Conservation (phyloP, 2,797 vertebrate genomes). For the Halcyon leucocephala region DNA sequence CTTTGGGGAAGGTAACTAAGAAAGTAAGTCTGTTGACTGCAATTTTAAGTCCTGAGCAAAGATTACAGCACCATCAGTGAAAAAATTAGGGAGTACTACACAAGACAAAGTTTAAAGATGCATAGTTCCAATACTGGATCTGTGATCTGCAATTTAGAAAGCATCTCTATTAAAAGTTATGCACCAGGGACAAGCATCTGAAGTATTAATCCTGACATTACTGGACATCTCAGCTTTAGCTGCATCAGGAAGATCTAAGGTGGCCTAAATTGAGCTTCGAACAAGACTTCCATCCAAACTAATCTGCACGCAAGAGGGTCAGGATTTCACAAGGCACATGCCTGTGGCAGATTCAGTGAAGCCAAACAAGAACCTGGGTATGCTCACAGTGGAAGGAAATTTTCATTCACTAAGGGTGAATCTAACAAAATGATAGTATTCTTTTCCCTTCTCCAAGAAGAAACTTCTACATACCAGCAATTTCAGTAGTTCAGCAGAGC, state of each 20-base stretch:
- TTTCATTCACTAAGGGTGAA: not conserved
- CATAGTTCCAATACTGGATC: not conserved
- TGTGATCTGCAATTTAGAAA: not conserved
- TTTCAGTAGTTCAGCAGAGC: not conserved
- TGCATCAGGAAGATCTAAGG: not conserved
- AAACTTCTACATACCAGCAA: not conserved
- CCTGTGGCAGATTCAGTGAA: not conserved
- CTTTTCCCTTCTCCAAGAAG: not conserved
- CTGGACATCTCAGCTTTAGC: not conserved
- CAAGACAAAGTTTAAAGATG: not conserved
- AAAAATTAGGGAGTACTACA: not conserved
- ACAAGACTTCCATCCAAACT: not conserved
- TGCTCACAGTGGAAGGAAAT: not conserved
- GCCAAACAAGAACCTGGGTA: not conserved
- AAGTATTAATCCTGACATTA: not conserved
- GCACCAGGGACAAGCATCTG: not conserved
- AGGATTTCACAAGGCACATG: not conserved
- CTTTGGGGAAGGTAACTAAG: not conserved
- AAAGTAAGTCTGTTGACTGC: not conserved
- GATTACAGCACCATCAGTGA: not conserved
- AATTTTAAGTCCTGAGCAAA: not conserved
- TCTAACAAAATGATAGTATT: not conserved
- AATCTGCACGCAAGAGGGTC: not conserved
- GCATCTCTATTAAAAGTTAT: not conserved
- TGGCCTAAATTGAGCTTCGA: not conserved